Evolutionary conservation across 2,888 invertebrate species (phyloP).

Genomic region (Idaea biselata): DNA sequence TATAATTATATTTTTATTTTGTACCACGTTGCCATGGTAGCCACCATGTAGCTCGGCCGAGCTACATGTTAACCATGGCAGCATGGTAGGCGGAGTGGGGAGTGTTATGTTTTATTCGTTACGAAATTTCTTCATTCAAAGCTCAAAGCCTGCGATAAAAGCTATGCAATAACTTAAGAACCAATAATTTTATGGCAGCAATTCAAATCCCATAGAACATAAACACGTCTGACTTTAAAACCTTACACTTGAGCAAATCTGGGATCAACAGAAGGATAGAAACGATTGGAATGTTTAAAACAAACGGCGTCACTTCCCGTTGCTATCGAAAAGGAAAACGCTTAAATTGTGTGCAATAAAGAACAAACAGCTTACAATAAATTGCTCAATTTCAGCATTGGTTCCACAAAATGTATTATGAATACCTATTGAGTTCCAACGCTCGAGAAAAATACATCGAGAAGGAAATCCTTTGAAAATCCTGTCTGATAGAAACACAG

Average conservation of each 20-base stretch:
- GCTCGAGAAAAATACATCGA: constrained; percentile 23
- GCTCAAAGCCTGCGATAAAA: too few species aligned
- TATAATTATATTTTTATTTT: too few species aligned
- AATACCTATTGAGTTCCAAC: constrained; percentile 31
- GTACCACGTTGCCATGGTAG: too few species aligned
- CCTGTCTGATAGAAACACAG: constrained; percentile 36
- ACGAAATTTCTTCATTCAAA: too few species aligned
- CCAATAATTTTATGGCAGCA: neutral
- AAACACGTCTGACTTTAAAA: neutral
- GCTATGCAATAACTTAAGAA: too few species aligned
- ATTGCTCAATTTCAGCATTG: constrained; percentile 18
- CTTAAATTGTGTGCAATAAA: constrained; percentile 7
- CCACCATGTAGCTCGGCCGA: too few species aligned
- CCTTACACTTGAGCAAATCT: neutral
- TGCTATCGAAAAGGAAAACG: constrained; percentile 7
- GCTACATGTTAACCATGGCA: too few species aligned
- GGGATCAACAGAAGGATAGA: neutral
- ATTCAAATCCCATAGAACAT: neutral
- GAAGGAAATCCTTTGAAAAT: constrained; percentile 34
- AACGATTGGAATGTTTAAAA: neutral
- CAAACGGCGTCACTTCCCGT: constrained; percentile 1
- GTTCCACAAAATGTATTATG: constrained; percentile 13
- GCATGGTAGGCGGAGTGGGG: too few species aligned
- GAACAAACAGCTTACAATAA: constrained; percentile 13
- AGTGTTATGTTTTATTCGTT: too few species aligned